Conservation (phyloP, 2,113 vertebrate genomes). For the Orthonyx spaldingii region DNA sequence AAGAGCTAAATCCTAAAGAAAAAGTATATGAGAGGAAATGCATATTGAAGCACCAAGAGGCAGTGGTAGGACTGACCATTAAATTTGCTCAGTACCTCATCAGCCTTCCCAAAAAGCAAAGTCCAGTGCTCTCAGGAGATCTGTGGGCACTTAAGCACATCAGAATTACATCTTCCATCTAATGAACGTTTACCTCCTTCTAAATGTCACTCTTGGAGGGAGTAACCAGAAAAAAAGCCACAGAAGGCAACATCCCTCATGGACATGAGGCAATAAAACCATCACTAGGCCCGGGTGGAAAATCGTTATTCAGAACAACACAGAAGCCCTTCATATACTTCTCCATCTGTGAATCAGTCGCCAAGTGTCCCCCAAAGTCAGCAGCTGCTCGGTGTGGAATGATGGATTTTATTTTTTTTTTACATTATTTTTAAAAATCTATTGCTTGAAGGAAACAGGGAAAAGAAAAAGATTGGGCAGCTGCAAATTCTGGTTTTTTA, state of each 20-base stretch:
- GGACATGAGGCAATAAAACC: background rate
- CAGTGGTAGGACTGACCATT: background rate
- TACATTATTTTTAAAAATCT: background rate
- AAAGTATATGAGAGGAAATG: background rate
- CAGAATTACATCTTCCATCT: background rate
- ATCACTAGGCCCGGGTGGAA: background rate
- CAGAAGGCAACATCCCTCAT: background rate
- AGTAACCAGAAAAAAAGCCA: background rate
- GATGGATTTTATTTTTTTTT: background rate
- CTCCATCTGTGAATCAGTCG: background rate
- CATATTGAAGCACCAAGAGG: background rate
- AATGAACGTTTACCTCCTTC: background rate
- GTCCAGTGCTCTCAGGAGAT: background rate
- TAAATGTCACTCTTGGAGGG: constrained; percentile 23
- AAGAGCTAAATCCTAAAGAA: background rate
- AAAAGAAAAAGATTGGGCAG: background rate
- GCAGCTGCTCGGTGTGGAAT: background rate
- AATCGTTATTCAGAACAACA: background rate
- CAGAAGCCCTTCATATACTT: background rate
- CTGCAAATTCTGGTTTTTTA: background rate
- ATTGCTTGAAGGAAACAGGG: background rate
- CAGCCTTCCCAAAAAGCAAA: background rate
- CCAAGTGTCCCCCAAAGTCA: background rate
- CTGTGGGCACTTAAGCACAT: background rate
- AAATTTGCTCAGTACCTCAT: background rate